Evolutionary conservation across 2,797 vertebrate species (phyloP), one percentile per base, ranked within the genome.

Genomic region (Martes flavigula): DNA sequence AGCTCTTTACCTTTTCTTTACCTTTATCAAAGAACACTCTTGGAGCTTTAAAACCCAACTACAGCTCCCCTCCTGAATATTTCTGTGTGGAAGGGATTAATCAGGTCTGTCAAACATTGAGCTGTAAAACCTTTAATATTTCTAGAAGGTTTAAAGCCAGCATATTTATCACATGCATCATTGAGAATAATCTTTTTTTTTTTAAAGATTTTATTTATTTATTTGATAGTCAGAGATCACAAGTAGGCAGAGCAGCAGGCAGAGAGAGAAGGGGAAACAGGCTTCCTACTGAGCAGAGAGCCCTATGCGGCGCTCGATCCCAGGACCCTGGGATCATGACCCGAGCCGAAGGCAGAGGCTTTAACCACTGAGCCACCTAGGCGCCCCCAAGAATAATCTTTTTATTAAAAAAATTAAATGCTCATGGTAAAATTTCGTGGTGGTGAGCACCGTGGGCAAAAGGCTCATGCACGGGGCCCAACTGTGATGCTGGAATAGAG

Each of bases 1-100:
- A 98, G 94, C 94, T 98, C 98, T 98, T 98, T 98, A 96, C 91
- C 83, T 98, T 98, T 98, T 98, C 98, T 98, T 98, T 98, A 94
- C 97, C 91, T 98, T 98, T 98, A 97, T 98, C 98, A 98, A 98
- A 98, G 97, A 97, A 97, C 95, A 97, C 93, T 98, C 96, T 93
- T 38, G 81, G 68, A 98, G 98, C 92, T 98, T 98, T 97, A 97
- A 97, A 98, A 97, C 94, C 97, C 96, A 90, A 97, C 97, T 96
- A 82, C 84, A 85, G 97, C 86, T 98, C 93, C 94, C 97, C 86
- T 10, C 2, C 97, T 96, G 96, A 95, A 97, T 97, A 75, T 91
- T 95, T 98, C 98, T 98, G 70, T 96, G 98, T 98, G 93, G 96
- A 97, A 90, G 72, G 96, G 98, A 98, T 98, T 99, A 98, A 98